Evolutionary conservation across 2,113 vertebrate genomes (phyloP).

Genomic region (Puma concolor): DNA sequence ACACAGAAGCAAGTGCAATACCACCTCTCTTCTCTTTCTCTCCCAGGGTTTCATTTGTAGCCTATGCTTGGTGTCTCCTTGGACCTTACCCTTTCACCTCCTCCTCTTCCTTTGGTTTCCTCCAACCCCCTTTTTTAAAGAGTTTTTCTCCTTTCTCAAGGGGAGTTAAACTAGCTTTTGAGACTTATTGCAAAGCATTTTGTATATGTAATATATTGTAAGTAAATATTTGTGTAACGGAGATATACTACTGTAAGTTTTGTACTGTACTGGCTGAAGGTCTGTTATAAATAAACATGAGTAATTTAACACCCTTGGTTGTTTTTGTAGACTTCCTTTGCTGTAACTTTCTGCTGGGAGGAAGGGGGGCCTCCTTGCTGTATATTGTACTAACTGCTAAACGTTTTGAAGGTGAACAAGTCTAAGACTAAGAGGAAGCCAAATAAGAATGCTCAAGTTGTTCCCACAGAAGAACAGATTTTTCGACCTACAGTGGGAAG

Average conservation of each 20-base stretch:
- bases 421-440: background rate
- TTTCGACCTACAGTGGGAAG: background rate
- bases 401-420: slow-evolving; percentile 31
- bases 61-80: slow-evolving; percentile 75
- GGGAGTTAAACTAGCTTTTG: slow-evolving; percentile 90
- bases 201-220: slow-evolving; percentile 93
- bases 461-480: background rate
- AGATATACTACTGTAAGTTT: slow-evolving; percentile 95
- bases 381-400: background rate
- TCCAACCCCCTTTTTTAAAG: slow-evolving; percentile 51
- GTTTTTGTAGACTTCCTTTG: slow-evolving; percentile 57
- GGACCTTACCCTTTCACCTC: slow-evolving; percentile 32
- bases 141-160: slow-evolving; percentile 78
- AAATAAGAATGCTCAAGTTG: background rate
- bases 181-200: slow-evolving; percentile 89
- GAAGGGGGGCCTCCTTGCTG: background rate
- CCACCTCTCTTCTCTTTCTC: slow-evolving; percentile 69
- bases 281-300: slow-evolving; percentile 94
- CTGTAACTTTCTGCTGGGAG: slow-evolving; percentile 45
- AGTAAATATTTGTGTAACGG: slow-evolving; percentile 92
- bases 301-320: slow-evolving; percentile 85
- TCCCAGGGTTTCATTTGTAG: slow-evolving; percentile 81
- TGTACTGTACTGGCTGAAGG: slow-evolving; percentile 93
- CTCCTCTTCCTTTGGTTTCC: slow-evolving; percentile 12
- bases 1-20: slow-evolving; percentile 87